A percentile compares a stretch with the other conserved stretches of the same genome.
Conservation (phyloP, 2,797 vertebrate species). For the Morelia viridis region DNA sequence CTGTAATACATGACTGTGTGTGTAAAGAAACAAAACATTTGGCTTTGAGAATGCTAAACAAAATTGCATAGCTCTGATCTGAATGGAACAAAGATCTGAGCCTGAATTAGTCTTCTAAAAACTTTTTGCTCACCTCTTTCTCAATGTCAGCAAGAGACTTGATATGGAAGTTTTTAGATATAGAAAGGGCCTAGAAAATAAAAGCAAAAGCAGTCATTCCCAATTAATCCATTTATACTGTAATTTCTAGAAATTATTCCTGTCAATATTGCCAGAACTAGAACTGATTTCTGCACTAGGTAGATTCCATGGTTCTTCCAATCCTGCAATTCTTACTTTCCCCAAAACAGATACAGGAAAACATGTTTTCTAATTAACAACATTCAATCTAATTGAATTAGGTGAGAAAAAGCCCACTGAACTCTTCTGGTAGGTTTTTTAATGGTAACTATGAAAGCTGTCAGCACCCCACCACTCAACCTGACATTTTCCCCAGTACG, state of each 20-base stretch:
- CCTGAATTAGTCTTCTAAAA: background rate
- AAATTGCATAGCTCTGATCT: background rate
- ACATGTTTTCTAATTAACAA: background rate
- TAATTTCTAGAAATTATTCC: background rate
- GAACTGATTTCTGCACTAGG: background rate
- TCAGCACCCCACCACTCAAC: background rate
- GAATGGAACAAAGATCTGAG: background rate
- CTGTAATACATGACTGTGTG: background rate
- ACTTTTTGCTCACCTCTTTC: slow-evolving; percentile 77
- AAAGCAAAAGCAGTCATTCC: background rate
- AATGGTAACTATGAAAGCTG: background rate
- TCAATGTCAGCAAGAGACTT: slow-evolving; percentile 89
- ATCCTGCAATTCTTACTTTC: background rate
- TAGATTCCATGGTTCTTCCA: background rate
- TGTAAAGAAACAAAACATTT: background rate
- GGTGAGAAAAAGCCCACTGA: background rate
- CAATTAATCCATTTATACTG: background rate
- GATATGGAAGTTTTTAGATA: slow-evolving; percentile 75
- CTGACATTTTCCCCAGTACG: background rate
- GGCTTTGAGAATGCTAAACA: background rate
- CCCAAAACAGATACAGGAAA: background rate
- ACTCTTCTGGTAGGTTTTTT: background rate
- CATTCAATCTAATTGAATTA: background rate
- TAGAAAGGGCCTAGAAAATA: slow-evolving; percentile 64
- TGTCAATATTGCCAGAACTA: background rate